A percentile compares a stretch with the other conserved stretches of the same genome.
Evolutionary conservation across 2,797 vertebrate genomes (phyloP).

Genomic region (Pogoniulus pusillus): DNA sequence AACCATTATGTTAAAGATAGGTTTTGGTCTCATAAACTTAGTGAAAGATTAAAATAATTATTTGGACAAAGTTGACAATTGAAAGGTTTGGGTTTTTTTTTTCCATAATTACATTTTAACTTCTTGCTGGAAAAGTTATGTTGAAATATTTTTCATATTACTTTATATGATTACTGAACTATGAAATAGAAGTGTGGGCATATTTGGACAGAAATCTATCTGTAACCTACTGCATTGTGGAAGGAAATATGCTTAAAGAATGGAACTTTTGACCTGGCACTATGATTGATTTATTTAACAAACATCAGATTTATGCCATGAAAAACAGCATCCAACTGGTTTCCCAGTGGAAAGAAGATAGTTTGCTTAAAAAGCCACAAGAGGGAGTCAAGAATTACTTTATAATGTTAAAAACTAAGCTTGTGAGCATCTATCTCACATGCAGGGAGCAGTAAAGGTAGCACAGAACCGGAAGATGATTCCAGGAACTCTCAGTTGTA

Average conservation of each 20-base stretch:
- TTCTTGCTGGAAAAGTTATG: background rate
- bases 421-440: background rate
- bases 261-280: background rate
- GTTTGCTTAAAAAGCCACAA: conserved; percentile 46
- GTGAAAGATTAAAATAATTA: background rate
- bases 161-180: background rate
- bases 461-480: background rate
- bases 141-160: background rate
- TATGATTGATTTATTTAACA: background rate
- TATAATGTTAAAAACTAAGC: background rate
- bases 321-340: background rate
- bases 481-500: background rate
- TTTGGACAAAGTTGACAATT: background rate
- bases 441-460: background rate
- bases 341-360: background rate
- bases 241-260: background rate
- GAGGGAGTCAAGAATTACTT: conserved; percentile 48
- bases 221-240: background rate
- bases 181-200: background rate
- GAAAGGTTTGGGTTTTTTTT: background rate
- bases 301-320: background rate
- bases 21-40: background rate
- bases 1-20: background rate
- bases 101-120: background rate
- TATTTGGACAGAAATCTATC: background rate